Evolutionary conservation across 2,797 vertebrate species (phyloP).

Genomic region (Molossus alvarezi): DNA sequence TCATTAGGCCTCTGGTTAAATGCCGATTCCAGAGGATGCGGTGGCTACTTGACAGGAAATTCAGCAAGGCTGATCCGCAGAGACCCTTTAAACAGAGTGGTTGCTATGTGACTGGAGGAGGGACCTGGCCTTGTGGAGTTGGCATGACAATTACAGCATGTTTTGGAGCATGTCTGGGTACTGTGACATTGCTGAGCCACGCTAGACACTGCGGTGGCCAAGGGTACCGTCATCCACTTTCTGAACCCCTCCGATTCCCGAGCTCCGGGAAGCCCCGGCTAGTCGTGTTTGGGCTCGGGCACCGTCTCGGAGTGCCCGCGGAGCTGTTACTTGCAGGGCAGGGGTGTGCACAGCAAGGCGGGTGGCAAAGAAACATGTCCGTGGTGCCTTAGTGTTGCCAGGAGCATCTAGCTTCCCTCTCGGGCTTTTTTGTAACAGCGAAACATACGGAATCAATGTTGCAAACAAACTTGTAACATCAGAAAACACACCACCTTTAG

Average conservation of each 20-base stretch:
- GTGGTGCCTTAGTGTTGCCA: slow-evolving; percentile 58
- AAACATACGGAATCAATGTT: slow-evolving; percentile 88
- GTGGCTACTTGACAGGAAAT: background rate
- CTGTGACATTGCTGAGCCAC: background rate
- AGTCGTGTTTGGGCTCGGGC: slow-evolving; percentile 53
- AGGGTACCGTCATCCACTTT: background rate
- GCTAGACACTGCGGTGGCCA: background rate
- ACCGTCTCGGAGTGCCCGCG: slow-evolving; percentile 65
- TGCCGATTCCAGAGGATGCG: background rate
- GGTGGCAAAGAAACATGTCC: slow-evolving; percentile 37
- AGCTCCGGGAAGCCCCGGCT: background rate
- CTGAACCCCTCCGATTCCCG: slow-evolving; percentile 56
- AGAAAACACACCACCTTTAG: slow-evolving; percentile 86
- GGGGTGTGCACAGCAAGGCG: slow-evolving; percentile 44
- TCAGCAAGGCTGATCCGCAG: background rate
- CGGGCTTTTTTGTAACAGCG: slow-evolving; percentile 87
- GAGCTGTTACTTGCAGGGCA: background rate
- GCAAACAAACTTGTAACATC: slow-evolving; percentile 87
- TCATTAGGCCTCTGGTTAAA: background rate
- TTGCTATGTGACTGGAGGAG: background rate
- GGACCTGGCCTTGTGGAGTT: background rate
- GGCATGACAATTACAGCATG: background rate
- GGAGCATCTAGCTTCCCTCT: slow-evolving; percentile 78
- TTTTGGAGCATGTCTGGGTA: background rate
- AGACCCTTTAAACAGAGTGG: background rate